Conservation (phyloP, 2,888 invertebrate species). For the Monochamus alternatus region DNA sequence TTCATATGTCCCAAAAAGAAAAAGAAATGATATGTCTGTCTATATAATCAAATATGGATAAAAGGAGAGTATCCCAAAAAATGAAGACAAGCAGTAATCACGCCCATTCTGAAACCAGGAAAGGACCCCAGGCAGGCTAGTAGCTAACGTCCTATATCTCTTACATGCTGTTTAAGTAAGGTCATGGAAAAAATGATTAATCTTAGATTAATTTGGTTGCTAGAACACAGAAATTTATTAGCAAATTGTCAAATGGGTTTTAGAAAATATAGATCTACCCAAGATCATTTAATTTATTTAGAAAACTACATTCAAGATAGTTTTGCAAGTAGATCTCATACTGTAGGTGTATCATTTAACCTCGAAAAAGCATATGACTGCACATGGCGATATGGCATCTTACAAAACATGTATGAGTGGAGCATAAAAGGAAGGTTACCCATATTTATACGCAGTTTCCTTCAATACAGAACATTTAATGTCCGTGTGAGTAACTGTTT, state of each 20-base stretch:
- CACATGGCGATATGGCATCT: background rate
- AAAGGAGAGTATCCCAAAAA: background rate
- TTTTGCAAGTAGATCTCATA: background rate
- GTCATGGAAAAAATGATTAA: constrained; percentile 23
- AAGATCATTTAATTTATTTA: constrained; percentile 3
- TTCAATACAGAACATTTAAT: constrained; percentile 14
- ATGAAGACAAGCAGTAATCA: background rate
- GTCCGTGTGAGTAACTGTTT: constrained; percentile 19
- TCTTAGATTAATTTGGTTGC: constrained; percentile 1
- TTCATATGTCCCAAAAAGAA: background rate
- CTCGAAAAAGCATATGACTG: constrained; percentile 8
- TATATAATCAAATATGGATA: background rate
- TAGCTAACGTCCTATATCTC: constrained; percentile 9
- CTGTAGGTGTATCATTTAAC: constrained; percentile 8
- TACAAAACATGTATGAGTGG: constrained; percentile 9
- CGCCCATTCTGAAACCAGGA: background rate
- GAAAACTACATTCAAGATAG: constrained; percentile 8
- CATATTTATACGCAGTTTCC: constrained; percentile 24
- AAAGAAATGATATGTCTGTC: background rate
- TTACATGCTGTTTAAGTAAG: constrained; percentile 5
- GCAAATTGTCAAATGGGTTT: constrained; percentile 2
- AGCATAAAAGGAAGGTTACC: constrained; percentile 42
- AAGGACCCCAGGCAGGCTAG: background rate
- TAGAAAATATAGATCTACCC: constrained; percentile 15
- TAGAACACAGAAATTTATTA: background rate